Percentiles rank a stretch among this genome's conserved stretches.
phyloP scores from a whole-genome alignment of 1,140 invertebrate species.

The Anagrus nilaparvatae region DNA sequence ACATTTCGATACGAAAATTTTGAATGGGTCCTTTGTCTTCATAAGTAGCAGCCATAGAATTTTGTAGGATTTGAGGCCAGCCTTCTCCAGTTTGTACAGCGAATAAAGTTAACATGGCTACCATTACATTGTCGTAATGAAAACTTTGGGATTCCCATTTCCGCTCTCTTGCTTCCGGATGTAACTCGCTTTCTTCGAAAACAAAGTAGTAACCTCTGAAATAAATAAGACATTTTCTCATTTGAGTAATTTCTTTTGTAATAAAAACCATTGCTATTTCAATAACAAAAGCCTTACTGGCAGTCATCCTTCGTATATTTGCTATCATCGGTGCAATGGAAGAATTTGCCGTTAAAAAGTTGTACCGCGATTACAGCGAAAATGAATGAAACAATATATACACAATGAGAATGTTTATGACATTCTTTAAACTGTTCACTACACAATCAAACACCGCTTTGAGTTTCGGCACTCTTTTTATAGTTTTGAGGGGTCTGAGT shows the following conservation, averaged over 20 bases:
- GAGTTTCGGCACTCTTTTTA: slow-evolving; percentile 97
- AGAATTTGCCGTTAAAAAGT: slow-evolving; percentile 99
- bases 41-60: slow-evolving; percentile 98
- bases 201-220: slow-evolving; percentile 86
- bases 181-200: slow-evolving; percentile 68
- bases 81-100: slow-evolving; percentile 99
- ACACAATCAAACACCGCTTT: slow-evolving; percentile 99
- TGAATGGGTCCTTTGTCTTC: slow-evolving; percentile 95
- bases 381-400: slow-evolving; percentile 99
- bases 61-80: slow-evolving; percentile 95
- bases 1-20: slow-evolving; percentile 99
- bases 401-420: slow-evolving; percentile 99
- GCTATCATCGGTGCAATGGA: slow-evolving; percentile 97
- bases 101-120: slow-evolving; percentile 97
- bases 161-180: slow-evolving; percentile 73
- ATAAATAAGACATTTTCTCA: background rate
- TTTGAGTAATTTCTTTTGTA: no score
- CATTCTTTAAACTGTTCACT: slow-evolving; percentile 99
- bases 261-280: no score
- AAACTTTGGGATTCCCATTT: slow-evolving; percentile 87
- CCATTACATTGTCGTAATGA: slow-evolving; percentile 97
- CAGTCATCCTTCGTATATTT: slow-evolving; percentile 89
- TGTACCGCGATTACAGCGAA: slow-evolving; percentile 99
- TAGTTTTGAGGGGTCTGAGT: slow-evolving; percentile 97
- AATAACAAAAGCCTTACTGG: no score